These are phyloP conservation scores for Bolinopsis microptera DNA, from an alignment of 37 sponge, comb jelly and placozoan species.

Conservation along the genomic window DNA sequence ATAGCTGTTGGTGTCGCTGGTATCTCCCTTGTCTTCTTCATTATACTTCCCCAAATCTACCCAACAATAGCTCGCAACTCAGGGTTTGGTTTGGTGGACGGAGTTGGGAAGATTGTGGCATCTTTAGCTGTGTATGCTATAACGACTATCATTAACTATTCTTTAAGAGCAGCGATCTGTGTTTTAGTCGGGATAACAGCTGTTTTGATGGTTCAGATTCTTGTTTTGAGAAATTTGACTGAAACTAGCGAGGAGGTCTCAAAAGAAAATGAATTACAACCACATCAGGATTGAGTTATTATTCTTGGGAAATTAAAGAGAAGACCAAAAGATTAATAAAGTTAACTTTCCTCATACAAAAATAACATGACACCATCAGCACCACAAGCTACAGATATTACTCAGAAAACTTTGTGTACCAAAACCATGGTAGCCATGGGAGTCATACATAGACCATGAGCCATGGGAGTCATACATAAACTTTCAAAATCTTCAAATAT, in stretches of 20 bases:
- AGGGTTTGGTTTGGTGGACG: constrained; percentile 45
- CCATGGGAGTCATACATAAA: too few relatives aligned
- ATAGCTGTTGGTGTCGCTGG: not conserved
- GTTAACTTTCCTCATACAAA: too few relatives aligned
- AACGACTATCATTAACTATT: not conserved
- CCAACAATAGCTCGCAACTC: constrained; percentile 48
- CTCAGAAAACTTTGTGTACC: too few relatives aligned
- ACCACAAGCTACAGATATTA: too few relatives aligned
- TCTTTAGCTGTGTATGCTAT: not conserved
- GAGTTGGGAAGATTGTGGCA: constrained; percentile 14
- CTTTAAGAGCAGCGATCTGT: not conserved
- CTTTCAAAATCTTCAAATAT: too few relatives aligned
- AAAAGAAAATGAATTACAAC: not conserved
- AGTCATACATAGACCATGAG: too few relatives aligned
- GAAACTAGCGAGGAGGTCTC: not conserved
- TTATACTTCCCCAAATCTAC: constrained; percentile 13
- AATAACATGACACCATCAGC: too few relatives aligned
- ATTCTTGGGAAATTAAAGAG: too few relatives aligned
- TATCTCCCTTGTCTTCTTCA: constrained; percentile 3
- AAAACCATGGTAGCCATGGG: too few relatives aligned
- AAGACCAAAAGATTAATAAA: too few relatives aligned
- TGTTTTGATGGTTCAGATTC: not conserved
- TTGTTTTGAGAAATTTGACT: not conserved
- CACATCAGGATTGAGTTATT: too few relatives aligned
- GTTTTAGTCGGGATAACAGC: not conserved